Evolutionary conservation across 1,140 invertebrate species (phyloP).

Genomic region (Dryas iulia): DNA sequence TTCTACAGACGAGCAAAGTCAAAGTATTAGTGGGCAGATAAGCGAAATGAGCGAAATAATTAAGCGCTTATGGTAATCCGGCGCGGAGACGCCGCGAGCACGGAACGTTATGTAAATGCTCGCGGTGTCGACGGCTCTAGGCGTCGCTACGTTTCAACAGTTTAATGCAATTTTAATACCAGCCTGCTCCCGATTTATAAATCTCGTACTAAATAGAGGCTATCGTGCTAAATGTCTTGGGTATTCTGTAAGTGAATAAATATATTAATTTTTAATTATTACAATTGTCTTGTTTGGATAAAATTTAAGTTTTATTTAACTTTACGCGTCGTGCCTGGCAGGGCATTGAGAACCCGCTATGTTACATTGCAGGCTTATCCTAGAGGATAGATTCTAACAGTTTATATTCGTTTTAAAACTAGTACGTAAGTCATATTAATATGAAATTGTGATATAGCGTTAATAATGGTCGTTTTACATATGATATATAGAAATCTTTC

Average conservation of each 20-base stretch:
- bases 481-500: too few relatives aligned
- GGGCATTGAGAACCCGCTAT: too few relatives aligned
- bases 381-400: too few relatives aligned
- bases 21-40: slow-evolving; percentile 65
- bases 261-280: neutral
- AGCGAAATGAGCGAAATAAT: slow-evolving; percentile 57
- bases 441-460: too few relatives aligned
- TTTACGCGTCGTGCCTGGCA: too few relatives aligned
- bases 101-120: slow-evolving; percentile 56
- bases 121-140: slow-evolving; percentile 21
- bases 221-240: neutral
- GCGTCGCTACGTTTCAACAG: slow-evolving; percentile 33
- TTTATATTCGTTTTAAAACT: too few relatives aligned
- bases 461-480: too few relatives aligned
- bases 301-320: too few relatives aligned
- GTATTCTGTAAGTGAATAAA: neutral
- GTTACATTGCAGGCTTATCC: too few relatives aligned
- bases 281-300: neutral
- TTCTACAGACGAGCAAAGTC: slow-evolving; percentile 34
- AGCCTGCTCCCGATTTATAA: slow-evolving; percentile 16
- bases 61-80: slow-evolving; percentile 59
- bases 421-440: too few relatives aligned
- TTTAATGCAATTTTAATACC: slow-evolving; percentile 27
- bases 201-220: neutral
- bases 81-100: slow-evolving; percentile 43